A percentile compares a stretch with the other conserved stretches of the same genome.
These are phyloP conservation scores for Lutjanus argentimaculatus DNA, from an alignment of 2,797 vertebrate species.

Conservation along the genomic window DNA sequence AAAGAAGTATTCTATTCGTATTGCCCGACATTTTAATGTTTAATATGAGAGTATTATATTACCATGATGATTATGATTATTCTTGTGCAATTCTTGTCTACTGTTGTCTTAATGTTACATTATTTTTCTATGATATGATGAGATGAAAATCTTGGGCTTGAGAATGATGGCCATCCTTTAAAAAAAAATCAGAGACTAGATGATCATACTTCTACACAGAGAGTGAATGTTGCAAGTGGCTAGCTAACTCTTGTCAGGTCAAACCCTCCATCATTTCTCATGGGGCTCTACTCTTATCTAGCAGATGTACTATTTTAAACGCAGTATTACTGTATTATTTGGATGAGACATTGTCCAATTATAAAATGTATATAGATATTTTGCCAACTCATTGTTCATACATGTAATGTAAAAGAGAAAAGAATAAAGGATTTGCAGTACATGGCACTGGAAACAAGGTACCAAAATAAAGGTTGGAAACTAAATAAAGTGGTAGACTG, in stretches of 20 bases:
- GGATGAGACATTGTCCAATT: constrained; percentile 85
- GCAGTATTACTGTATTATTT: constrained; percentile 94
- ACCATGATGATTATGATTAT: constrained; percentile 94
- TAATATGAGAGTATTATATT: constrained; percentile 97
- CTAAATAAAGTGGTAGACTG: constrained; percentile 53
- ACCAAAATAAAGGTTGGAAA: constrained; percentile 87
- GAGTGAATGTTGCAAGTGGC: constrained; percentile 89
- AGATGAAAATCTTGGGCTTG: constrained; percentile 86
- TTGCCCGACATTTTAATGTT: constrained; percentile 97
- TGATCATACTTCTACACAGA: constrained; percentile 67
- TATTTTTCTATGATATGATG: constrained; percentile 95
- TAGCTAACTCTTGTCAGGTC: constrained; percentile 88
- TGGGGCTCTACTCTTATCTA: constrained; percentile 91
- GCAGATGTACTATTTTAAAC: constrained; percentile 95
- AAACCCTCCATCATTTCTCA: constrained; percentile 89
- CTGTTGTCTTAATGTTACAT: constrained; percentile 97
- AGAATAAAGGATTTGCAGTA: constrained; percentile 79
- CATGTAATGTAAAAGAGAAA: constrained; percentile 92
- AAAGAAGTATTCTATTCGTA: constrained; percentile 86
- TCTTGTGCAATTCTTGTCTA: constrained; percentile 94
- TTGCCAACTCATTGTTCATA: constrained; percentile 99
- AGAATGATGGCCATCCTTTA: constrained; percentile 88
- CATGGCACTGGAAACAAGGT: constrained; percentile 91
- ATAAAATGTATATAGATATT: constrained; percentile 98
- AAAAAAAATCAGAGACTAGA: constrained; percentile 70